These are phyloP conservation scores for Eupithecia exiguata DNA, from an alignment of 2,888 invertebrate genomes.

Conservation along the genomic window DNA sequence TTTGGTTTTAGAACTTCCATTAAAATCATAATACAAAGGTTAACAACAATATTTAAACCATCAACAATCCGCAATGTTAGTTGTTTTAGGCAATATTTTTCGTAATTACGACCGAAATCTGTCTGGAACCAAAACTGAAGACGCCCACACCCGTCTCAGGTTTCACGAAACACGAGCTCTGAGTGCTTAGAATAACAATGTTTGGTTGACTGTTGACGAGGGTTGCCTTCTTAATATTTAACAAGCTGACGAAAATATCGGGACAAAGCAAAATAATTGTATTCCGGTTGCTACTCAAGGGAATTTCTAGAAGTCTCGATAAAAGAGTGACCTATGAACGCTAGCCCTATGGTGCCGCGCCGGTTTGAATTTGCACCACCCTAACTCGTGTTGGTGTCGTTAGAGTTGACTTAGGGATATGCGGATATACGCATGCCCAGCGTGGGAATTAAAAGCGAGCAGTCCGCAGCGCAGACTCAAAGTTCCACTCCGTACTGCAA, in stretches of 20 bases:
- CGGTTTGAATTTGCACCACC: no score
- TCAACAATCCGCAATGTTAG: neutral
- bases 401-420: no score
- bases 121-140: constrained; percentile 13
- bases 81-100: no score
- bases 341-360: neutral
- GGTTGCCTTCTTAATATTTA: constrained; percentile 27
- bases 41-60: neutral
- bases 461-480: no score
- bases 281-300: neutral
- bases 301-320: neutral
- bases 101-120: constrained; percentile 9
- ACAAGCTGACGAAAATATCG: constrained; percentile 1
- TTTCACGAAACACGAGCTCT: constrained; percentile 28
- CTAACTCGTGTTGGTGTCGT: no score
- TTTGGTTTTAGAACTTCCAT: neutral
- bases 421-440: no score
- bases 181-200: constrained; percentile 31
- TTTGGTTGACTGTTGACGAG: constrained; percentile 20
- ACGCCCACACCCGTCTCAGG: constrained; percentile 20
- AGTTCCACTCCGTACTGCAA: no score
- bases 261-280: neutral
- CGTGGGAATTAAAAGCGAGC: no score
- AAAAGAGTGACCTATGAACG: neutral
- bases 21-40: neutral